These are phyloP conservation scores for Melanotaenia duboulayi DNA, from an alignment of 2,113 vertebrate genomes.

Conservation along the genomic window DNA sequence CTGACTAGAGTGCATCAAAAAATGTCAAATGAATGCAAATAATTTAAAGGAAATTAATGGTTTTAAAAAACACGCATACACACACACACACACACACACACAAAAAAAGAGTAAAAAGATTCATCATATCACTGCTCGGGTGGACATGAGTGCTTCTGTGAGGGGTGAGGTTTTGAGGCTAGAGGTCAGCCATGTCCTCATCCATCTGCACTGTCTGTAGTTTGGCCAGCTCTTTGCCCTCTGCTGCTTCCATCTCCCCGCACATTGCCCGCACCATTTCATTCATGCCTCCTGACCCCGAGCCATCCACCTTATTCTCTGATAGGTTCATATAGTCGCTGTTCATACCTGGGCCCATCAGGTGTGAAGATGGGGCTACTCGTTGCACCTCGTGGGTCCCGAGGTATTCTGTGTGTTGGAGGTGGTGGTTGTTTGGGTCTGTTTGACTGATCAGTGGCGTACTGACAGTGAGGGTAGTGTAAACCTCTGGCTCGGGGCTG, in stretches of 20 bases:
- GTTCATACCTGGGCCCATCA: slow-evolving; percentile 86
- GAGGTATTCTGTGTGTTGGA: slow-evolving; percentile 81
- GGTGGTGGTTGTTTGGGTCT: slow-evolving; percentile 64
- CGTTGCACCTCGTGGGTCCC: slow-evolving; percentile 80
- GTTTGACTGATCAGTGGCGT: slow-evolving; percentile 73
- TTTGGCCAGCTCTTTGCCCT: slow-evolving; percentile 97
- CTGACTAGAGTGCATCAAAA: slow-evolving; percentile 73
- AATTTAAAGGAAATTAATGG: slow-evolving; percentile 79
- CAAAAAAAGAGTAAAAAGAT: slow-evolving; percentile 70
- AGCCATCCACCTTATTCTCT: slow-evolving; percentile 83
- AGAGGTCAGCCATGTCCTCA: slow-evolving; percentile 96
- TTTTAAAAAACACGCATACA: slow-evolving; percentile 39
- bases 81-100: slow-evolving; percentile 51
- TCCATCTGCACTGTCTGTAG: slow-evolving; percentile 98
- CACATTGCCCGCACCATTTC: slow-evolving; percentile 91
- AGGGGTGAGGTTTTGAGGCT: slow-evolving; percentile 71
- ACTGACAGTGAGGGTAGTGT: slow-evolving; percentile 80
- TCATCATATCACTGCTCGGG: slow-evolving; percentile 58
- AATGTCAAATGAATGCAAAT: slow-evolving; percentile 79
- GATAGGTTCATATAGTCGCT: slow-evolving; percentile 88
- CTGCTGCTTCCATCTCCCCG: slow-evolving; percentile 90
- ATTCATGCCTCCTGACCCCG: slow-evolving; percentile 84
- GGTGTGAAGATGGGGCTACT: slow-evolving; percentile 84
- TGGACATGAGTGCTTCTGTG: slow-evolving; percentile 55
- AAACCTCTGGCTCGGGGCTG: slow-evolving; percentile 88